Evolutionary conservation across 2,797 vertebrate species (phyloP).

Genomic region (Gallinago stenura): DNA sequence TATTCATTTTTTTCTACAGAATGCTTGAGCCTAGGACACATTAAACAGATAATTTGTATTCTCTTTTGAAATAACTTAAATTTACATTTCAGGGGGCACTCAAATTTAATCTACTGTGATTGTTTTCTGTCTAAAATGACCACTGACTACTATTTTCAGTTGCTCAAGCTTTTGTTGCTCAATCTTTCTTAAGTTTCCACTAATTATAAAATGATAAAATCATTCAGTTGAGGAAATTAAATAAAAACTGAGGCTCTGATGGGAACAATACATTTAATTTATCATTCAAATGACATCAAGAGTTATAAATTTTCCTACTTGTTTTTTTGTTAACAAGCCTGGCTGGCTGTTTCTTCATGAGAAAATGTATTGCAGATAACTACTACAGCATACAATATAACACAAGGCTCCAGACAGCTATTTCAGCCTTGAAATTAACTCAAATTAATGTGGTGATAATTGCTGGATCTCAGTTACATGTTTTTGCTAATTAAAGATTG

Average conservation of each 20-base stretch:
- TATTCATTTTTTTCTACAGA: background rate
- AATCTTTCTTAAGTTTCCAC: background rate
- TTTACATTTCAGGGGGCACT: background rate
- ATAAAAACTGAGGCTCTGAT: background rate
- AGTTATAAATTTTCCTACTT: background rate
- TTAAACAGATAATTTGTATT: background rate
- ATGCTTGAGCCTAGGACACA: background rate
- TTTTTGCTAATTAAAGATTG: slow-evolving; percentile 67
- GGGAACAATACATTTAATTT: background rate
- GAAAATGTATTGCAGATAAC: background rate
- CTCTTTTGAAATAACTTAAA: background rate
- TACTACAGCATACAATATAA: background rate
- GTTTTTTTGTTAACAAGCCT: background rate
- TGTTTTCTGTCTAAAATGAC: background rate
- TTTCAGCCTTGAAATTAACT: slow-evolving; percentile 60
- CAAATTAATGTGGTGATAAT: slow-evolving; percentile 63
- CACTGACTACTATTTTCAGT: background rate
- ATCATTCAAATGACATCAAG: background rate
- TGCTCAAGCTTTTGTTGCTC: background rate
- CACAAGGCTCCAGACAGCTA: slow-evolving; percentile 32
- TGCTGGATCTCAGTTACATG: slow-evolving; percentile 37
- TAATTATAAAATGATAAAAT: background rate
- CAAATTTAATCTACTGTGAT: background rate
- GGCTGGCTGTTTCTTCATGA: background rate
- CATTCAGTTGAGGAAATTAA: background rate